Conservation (phyloP, 2,888 invertebrate genomes). For the Xestia sexstrigata region DNA sequence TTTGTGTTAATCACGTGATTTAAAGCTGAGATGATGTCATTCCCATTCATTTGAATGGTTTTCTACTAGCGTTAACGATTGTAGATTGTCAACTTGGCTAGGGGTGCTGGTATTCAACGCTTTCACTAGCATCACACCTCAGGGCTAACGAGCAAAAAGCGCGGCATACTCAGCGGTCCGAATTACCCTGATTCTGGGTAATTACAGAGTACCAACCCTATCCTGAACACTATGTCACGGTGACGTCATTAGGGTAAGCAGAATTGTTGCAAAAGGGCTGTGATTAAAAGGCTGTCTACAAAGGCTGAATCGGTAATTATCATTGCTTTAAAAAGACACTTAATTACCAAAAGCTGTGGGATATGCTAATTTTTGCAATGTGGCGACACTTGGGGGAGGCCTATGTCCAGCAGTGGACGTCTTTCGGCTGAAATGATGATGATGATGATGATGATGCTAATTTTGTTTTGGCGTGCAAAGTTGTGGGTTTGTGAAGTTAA, state of each 20-base stretch:
- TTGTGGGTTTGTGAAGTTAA: slow-evolving; percentile 37
- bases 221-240: slow-evolving; percentile 87
- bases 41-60: too few relatives aligned
- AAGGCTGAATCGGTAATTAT: slow-evolving; percentile 71
- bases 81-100: too few relatives aligned
- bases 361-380: slow-evolving; percentile 61
- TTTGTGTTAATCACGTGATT: too few relatives aligned
- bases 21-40: too few relatives aligned
- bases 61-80: too few relatives aligned
- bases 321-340: slow-evolving; percentile 65
- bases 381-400: too few relatives aligned
- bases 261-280: slow-evolving; percentile 79
- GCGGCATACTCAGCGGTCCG: slow-evolving; percentile 80
- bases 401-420: too few relatives aligned
- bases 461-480: slow-evolving; percentile 46
- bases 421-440: too few relatives aligned
- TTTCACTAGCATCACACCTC: slow-evolving; percentile 54
- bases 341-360: slow-evolving; percentile 62
- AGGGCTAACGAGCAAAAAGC: slow-evolving; percentile 87
- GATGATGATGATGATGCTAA: too few relatives aligned
- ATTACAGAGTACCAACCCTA: slow-evolving; percentile 85
- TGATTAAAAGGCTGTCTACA: slow-evolving; percentile 71
- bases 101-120: too few relatives aligned
- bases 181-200: slow-evolving; percentile 88
- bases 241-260: slow-evolving; percentile 88